Evolutionary conservation across 2,888 invertebrate genomes (phyloP), one percentile per base, ranked within the genome.

Genomic region (Acleris emargana): DNA sequence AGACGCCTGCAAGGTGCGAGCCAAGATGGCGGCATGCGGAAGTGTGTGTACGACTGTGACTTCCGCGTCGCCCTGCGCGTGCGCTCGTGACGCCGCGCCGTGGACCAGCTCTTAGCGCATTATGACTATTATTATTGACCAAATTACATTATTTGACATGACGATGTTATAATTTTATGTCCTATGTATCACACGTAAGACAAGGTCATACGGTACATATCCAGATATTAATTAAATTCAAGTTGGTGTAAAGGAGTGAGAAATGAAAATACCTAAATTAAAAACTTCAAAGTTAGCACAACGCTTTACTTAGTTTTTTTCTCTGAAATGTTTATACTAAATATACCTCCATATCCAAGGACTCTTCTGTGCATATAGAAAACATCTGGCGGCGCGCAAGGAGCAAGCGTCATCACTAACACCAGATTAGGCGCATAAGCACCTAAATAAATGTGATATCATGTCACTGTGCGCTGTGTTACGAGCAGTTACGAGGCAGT

Each of bases 21-120:
- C 74, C 86, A 91, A 91, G 89, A 91, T 91, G 91, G 91, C 89
- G 91, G 89, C 81, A 89, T 87, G 91, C 91, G 91, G 91, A 92
- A 91, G 88, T 90, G 83, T 79, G 81, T 81, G 75, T 32, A 32
- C 77, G 83, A 88, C 88, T 91, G 75, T 77, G 84, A 88, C 89
- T 91, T 91, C 90, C 91, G 89, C 88, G 88, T 90, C 82, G 87
- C 86, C 87, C 87, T 87, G 85, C 77, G 81, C 86, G 83, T 84
- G 83, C 82, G 87, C 83, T 87, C 88, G 86, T 88, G 85, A 88
- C 87, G 84, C n/a, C 74, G 82, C 79, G 78, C 84, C 83, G 55
- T 60, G 64, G 64, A 57, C 52, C 57, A 52, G 52, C 57, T 55
- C 55, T 61, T 61, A 67, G 62, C 62, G 45, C 61, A 50, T 20